Percentiles rank a stretch among this genome's conserved stretches.
Evolutionary conservation across 2,888 invertebrate genomes (phyloP).

Genomic region (Harmothoe impar): DNA sequence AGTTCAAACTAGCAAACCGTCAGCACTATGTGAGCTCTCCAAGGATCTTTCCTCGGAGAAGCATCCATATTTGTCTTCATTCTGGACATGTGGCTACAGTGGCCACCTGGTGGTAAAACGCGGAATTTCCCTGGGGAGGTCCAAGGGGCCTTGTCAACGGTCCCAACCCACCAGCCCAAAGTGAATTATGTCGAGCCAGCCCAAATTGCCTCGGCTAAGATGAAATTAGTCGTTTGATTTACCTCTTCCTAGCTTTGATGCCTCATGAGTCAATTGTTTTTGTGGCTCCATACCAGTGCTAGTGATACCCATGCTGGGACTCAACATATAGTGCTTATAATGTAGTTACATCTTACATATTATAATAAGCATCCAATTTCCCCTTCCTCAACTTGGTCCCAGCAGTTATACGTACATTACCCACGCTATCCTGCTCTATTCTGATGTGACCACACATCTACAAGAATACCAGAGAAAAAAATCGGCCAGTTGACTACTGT

Average conservation of each 20-base stretch:
- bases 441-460: too few species aligned
- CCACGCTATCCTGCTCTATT: too few species aligned
- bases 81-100: background rate
- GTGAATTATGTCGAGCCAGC: constrained; percentile 47
- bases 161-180: background rate
- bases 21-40: too few species aligned
- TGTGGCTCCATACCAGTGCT: background rate
- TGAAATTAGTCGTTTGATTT: constrained; percentile 56
- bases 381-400: too few species aligned
- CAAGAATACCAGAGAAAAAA: too few species aligned
- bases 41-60: background rate
- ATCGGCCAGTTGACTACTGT: too few species aligned
- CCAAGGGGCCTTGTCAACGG: constrained; percentile 38
- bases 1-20: too few species aligned
- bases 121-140: constrained; percentile 41
- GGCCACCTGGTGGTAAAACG: constrained; percentile 41
- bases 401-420: too few species aligned
- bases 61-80: constrained; percentile 46
- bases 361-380: too few species aligned
- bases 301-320: too few species aligned
- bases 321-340: too few species aligned
- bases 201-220: constrained; percentile 50
- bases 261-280: constrained; percentile 1
- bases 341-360: too few species aligned
- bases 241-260: constrained; percentile 7